Base-by-base conservation (phyloP, 2,888 invertebrate genomes). In the Acronicta psi region DNA sequence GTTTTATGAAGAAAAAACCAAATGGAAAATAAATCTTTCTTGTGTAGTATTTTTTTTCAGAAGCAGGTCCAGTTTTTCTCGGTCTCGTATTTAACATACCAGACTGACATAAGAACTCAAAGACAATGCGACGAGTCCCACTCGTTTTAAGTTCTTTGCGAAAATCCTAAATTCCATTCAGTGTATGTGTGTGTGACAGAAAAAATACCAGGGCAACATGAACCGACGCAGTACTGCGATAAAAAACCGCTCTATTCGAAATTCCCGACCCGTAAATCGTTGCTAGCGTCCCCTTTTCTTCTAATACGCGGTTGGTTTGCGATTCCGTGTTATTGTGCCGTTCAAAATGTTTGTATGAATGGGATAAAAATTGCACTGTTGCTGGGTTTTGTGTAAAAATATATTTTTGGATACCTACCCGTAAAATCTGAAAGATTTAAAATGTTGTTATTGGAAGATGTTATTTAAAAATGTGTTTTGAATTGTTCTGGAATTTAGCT, bases 211-310 rank as follows among this genome's bases (percentile, higher is more conserved):
- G 77, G 70, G 53, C 51, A 72, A 75, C 82, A 85, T 82, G 78
- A 83, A 83, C 66, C 78, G 81, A 77, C 76, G 82, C 75, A 78
- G 79, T 79, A 73, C 73, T 76, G 60, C 75, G 63, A 83, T 82
- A 79, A 79, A 73, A 81, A 83, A 77, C 75, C 77, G 76, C 66
- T 76, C 77, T 74, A 85, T 86, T 87, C 82, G 77, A 60, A 81
- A 57, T 78, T 75, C 64, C 63, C 81, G 83, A 84, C 80, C 88
- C 86, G 86, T 87, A 81, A 88, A 87, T 80, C 77, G 79, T 75
- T 75, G 81, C 75, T 72, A 63, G 73, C 73, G 77, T 77, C 76
- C 78, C 66, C 77, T 71, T 77, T 81, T 77, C 77, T 79, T 72
- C 67, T 67, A 71, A 80, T 76, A 70, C 68, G 74, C 79, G 80